Conservation (phyloP, 2,113 vertebrate species). For the Muscicapa adusta region DNA sequence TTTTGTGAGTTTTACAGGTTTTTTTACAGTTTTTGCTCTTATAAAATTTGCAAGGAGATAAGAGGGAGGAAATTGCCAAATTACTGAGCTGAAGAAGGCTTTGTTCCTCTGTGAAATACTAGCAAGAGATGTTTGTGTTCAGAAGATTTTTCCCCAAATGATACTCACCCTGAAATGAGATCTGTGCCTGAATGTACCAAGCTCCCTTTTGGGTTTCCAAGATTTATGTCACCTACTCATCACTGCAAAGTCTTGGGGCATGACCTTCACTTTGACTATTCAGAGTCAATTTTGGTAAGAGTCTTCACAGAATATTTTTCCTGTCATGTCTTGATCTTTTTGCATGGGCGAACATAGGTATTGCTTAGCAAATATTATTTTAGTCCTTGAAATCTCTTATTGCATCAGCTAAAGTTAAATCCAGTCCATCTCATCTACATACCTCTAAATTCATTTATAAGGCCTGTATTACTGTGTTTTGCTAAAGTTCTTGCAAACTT, state of each 20-base stretch:
- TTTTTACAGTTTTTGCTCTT: background rate
- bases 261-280: background rate
- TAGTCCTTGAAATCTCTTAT: background rate
- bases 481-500: background rate
- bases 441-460: background rate
- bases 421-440: background rate
- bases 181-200: background rate
- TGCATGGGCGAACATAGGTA: background rate
- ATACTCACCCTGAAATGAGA: background rate
- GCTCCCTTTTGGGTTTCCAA: background rate
- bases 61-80: background rate
- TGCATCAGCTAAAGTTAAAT: background rate
- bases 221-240: background rate
- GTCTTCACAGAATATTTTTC: background rate
- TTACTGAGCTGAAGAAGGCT: background rate
- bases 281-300: background rate
- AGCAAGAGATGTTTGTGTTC: background rate
- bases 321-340: background rate
- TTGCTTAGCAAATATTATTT: background rate
- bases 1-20: slow-evolving; percentile 1
- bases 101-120: background rate
- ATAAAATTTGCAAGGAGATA: background rate
- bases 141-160: background rate
- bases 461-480: background rate
- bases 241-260: background rate